A percentile compares a stretch with the other conserved stretches of the same genome.
phyloP scores from a whole-genome alignment of 2,888 invertebrate genomes.

The Caenorhabditis wallacei region DNA sequence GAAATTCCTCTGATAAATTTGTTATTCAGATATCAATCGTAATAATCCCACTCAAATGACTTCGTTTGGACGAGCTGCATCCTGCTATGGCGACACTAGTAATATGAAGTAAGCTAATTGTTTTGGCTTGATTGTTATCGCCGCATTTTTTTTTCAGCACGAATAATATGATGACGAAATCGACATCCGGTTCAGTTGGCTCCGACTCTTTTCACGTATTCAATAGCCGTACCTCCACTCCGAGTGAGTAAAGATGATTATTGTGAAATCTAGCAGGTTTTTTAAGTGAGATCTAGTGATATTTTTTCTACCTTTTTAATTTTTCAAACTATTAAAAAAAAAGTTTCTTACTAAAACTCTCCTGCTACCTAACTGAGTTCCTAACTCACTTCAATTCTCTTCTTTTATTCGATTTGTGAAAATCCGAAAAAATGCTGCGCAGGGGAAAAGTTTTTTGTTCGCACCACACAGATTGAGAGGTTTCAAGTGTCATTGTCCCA shows the following conservation, averaged over 20 bases:
- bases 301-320: too few relatives aligned
- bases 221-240: constrained; percentile 24
- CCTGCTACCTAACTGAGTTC: too few relatives aligned
- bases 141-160: neutral
- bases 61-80: constrained; percentile 6
- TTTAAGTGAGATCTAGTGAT: too few relatives aligned
- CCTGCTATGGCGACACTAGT: constrained; percentile 15
- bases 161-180: constrained; percentile 26
- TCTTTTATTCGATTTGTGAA: too few relatives aligned
- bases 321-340: too few relatives aligned
- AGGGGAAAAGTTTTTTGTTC: too few relatives aligned
- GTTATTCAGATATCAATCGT: constrained; percentile 23
- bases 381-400: too few relatives aligned
- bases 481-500: constrained; percentile 35
- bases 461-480: too few relatives aligned
- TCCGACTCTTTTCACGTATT: constrained; percentile 29
- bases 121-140: too few relatives aligned
- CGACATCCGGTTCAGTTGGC: constrained; percentile 15
- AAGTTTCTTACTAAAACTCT: too few relatives aligned
- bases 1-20: too few relatives aligned
- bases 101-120: neutral
- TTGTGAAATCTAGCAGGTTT: neutral
- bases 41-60: constrained; percentile 25
- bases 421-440: too few relatives aligned
- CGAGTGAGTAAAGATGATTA: constrained; percentile 2